Evolutionary conservation across 2,888 invertebrate species (phyloP), one percentile per base, ranked within the genome.

Genomic region (Drosophila antonietae): DNA sequence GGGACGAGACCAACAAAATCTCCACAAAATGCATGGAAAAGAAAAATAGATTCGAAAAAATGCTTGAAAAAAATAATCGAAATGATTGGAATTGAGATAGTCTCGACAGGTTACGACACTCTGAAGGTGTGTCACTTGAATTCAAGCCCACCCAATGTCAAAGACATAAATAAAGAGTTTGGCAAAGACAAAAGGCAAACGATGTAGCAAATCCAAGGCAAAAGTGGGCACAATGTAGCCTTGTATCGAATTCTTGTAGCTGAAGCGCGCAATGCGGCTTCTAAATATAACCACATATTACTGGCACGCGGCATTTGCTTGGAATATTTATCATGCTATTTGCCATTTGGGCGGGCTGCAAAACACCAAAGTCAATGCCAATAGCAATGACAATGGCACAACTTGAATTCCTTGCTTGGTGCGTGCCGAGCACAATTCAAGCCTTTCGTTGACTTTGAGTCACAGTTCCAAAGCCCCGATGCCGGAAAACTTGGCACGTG

Each of bases 301-400:
- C 67, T 66, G 80, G 71, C 71, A 67, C 70, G 63, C 66, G 69
- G 71, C 74, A 59, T 66, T 73, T 52, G 44, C 70, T 75, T 73
- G 65, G 71, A 71, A 77, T 81, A 79, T 83, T 81, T 84, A 83
- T 77, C 77, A 69, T 77, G 73, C 53, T 55, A 75, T 59, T 66
- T 28, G 28, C 28, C 1, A 28, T 61, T 67, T 68, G 57, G 57
- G 57, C 57, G 57, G 20, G 6, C 43, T 35, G 20, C 14, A 39
- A 68, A 49, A 68, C 71, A 41, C 65, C 71, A 72, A 73, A 80
- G 68, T 77, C 81, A 85, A 74, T 80, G 78, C 64, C 82, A 78
- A 35, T 65, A 65, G 60, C 47, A 61, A 47, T 60, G 76, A 63
- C 47, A 68, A 47, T 60, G 58, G 20, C 39, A 18, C 57, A 18